These are phyloP conservation scores for Catajapyx aquilonaris DNA, from an alignment of 1,140 invertebrate genomes.

Conservation along the genomic window DNA sequence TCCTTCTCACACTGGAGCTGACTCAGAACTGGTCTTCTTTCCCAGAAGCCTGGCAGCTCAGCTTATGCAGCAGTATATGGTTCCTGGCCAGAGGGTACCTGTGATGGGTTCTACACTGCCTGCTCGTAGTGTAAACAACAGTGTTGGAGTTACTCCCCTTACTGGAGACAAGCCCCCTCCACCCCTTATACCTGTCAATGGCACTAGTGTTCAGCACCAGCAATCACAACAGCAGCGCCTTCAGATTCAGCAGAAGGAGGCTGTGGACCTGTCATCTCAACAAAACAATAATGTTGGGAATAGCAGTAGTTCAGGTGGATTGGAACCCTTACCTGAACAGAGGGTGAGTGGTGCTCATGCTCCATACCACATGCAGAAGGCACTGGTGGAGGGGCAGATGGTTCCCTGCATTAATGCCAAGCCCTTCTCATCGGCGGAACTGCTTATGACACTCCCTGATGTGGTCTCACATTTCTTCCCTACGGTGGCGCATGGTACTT, in stretches of 20 bases:
- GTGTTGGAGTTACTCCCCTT: constrained; percentile 20
- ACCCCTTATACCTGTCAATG: constrained; percentile 28
- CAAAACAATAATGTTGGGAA: constrained; percentile 6
- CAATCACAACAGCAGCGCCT: constrained; percentile 6
- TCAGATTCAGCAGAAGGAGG: constrained; percentile 10
- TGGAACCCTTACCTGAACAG: constrained; percentile 2
- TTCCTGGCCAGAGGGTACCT: no score
- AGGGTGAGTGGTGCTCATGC: constrained; percentile 17
- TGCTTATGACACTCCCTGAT: constrained; percentile 61
- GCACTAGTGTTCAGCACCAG: constrained; percentile 3
- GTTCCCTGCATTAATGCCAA: constrained; percentile 69
- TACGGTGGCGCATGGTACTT: constrained; percentile 40
- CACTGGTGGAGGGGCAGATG: constrained; percentile 48
- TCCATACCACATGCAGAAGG: constrained; percentile 50
- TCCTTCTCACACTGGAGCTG: no score
- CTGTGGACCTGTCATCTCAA: constrained; percentile 16
- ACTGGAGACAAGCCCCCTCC: constrained; percentile 28
- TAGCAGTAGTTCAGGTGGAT: constrained; percentile 4
- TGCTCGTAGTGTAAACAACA: no score
- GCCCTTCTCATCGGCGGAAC: constrained; percentile 52
- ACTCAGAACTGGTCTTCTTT: no score
- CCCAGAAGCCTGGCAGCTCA: no score
- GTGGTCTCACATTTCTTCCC: constrained; percentile 60
- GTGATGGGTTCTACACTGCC: no score
- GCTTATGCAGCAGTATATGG: no score